Conservation (phyloP, 2,888 invertebrate genomes). For the Amiota minor region DNA sequence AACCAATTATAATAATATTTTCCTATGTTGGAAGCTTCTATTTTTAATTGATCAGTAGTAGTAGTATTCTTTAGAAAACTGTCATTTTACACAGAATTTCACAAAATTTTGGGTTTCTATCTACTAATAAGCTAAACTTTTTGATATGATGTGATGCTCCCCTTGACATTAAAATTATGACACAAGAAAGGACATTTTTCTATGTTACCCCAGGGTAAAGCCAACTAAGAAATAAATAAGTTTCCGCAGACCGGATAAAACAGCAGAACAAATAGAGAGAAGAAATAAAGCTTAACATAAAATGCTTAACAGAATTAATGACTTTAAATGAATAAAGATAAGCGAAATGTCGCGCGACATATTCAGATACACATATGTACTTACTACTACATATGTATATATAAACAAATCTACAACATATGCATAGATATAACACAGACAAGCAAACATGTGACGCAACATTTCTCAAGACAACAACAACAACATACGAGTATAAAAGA, state of each 20-base stretch:
- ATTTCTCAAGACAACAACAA: slow-evolving; percentile 12
- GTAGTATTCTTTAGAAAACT: too few species aligned
- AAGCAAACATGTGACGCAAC: slow-evolving; percentile 1
- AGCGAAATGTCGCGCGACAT: slow-evolving; percentile 43
- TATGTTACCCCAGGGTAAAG: not conserved
- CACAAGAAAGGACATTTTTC: not conserved
- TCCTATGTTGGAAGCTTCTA: too few species aligned
- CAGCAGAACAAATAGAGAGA: not conserved
- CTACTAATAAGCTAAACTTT: too few species aligned
- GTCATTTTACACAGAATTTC: too few species aligned
- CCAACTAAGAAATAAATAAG: not conserved
- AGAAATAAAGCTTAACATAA: slow-evolving; percentile 31
- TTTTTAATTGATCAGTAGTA: too few species aligned
- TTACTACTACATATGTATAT: not conserved
- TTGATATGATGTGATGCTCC: too few species aligned
- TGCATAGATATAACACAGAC: slow-evolving; percentile 4
- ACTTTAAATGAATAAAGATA: slow-evolving; percentile 64
- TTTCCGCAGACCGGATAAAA: not conserved
- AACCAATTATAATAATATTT: too few species aligned
- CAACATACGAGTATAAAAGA: not conserved
- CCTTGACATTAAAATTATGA: too few species aligned
- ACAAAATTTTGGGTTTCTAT: too few species aligned
- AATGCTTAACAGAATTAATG: slow-evolving; percentile 54
- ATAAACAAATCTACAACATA: not conserved
- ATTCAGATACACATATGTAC: not conserved